Conservation (phyloP, 2,888 invertebrate species). For the Campoletis raptor region DNA sequence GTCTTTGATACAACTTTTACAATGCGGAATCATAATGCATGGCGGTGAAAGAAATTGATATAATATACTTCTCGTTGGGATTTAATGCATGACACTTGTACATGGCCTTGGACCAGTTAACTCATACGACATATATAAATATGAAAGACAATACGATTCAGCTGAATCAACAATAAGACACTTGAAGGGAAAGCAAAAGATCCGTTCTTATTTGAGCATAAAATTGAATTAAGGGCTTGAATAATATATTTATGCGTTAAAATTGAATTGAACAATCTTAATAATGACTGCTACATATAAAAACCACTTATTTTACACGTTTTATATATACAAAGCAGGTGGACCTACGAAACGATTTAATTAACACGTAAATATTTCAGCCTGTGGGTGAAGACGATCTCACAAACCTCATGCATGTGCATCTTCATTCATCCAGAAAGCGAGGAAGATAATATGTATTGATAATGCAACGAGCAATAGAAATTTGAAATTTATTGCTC, state of each 20-base stretch:
- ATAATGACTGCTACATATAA: not conserved
- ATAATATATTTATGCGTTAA: not conserved
- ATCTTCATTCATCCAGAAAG: not conserved
- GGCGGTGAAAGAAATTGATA: conserved; percentile 42
- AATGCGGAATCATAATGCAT: conserved; percentile 24
- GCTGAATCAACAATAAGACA: conserved; percentile 37
- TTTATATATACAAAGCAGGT: not conserved
- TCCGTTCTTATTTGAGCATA: not conserved
- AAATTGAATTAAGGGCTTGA: not conserved
- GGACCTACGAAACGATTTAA: not conserved
- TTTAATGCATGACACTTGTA: conserved; percentile 48
- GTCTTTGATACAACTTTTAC: not conserved
- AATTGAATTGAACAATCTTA: not conserved
- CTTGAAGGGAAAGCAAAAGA: conserved; percentile 39
- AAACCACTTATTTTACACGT: not conserved
- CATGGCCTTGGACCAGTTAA: conserved; percentile 60
- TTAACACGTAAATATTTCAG: not conserved
- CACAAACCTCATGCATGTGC: not conserved
- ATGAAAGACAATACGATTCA: conserved; percentile 22
- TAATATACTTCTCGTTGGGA: conserved; percentile 24
- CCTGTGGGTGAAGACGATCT: not conserved
- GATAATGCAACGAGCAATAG: not conserved
- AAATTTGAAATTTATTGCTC: not conserved
- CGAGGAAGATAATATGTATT: not conserved
- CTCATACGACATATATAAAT: conserved; percentile 30